Conservation (phyloP, 2,113 vertebrate genomes). For the Thermophis baileyi region DNA sequence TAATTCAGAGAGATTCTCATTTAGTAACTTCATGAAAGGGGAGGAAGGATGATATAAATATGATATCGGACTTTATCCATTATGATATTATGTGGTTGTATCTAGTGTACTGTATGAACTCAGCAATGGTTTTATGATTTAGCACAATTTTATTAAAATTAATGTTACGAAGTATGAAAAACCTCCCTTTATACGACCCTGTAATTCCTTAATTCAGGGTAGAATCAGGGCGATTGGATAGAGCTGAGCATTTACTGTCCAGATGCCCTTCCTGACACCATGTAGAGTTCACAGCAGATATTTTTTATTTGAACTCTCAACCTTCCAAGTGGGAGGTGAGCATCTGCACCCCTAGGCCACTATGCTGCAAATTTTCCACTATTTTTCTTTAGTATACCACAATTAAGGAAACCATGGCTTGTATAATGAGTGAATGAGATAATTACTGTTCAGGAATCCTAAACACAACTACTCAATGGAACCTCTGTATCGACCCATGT, state of each 20-base stretch:
- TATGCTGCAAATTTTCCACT: not conserved
- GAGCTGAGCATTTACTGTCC: not conserved
- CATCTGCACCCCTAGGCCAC: no score
- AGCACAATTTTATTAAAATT: not conserved
- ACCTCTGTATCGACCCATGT: not conserved
- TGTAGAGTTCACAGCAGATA: not conserved
- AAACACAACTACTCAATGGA: not conserved
- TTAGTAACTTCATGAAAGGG: not conserved
- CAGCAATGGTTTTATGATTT: not conserved
- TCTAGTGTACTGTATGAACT: not conserved
- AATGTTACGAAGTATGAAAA: not conserved
- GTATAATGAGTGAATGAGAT: not conserved
- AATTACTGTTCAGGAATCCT: not conserved
- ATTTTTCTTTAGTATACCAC: not conserved
- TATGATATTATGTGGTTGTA: not conserved
- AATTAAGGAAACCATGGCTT: not conserved
- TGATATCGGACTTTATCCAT: not conserved
- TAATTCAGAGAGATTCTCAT: no score
- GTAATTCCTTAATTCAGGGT: not conserved
- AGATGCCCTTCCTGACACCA: not conserved
- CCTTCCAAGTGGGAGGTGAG: no score
- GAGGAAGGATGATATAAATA: not conserved
- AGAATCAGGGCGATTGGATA: not conserved
- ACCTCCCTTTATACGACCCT: not conserved
- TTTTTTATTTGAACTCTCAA: not conserved